These are phyloP conservation scores for Tenodera sinensis DNA, from an alignment of 2,888 invertebrate species.

Conservation along the genomic window DNA sequence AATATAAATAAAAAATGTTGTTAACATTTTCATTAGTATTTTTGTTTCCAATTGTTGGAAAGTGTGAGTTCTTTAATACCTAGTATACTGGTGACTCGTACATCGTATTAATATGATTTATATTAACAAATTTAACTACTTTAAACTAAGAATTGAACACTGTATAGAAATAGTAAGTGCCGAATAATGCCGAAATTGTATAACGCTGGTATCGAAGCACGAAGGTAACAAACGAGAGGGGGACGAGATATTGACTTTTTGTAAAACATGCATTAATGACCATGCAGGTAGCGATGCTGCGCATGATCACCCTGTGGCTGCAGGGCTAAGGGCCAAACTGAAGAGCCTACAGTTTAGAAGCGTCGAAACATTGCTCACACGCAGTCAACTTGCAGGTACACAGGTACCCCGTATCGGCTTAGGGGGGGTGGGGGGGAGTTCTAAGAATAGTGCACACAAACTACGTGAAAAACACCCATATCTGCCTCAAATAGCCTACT, in stretches of 20 bases:
- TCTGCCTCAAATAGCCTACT: no score
- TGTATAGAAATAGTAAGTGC: no score
- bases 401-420: not conserved
- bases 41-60: no score
- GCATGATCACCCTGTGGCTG: not conserved
- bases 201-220: not conserved
- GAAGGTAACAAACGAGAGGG: not conserved
- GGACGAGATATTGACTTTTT: not conserved
- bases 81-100: fast-evolving
- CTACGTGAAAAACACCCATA: no score
- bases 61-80: no score
- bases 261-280: not conserved
- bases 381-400: not conserved
- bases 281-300: not conserved
- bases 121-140: no score
- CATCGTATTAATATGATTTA: no score
- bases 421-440: no score
- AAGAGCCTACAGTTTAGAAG: not conserved
- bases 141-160: no score
- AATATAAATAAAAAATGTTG: no score
- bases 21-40: no score
- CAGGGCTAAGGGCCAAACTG: not conserved
- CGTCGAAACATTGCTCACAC: not conserved
- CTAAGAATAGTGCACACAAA: no score
- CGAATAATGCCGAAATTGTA: not conserved